Percentiles rank a stretch among this genome's conserved stretches.
Conservation (phyloP, 2,888 invertebrate species). For the Drosophila prolongata region DNA sequence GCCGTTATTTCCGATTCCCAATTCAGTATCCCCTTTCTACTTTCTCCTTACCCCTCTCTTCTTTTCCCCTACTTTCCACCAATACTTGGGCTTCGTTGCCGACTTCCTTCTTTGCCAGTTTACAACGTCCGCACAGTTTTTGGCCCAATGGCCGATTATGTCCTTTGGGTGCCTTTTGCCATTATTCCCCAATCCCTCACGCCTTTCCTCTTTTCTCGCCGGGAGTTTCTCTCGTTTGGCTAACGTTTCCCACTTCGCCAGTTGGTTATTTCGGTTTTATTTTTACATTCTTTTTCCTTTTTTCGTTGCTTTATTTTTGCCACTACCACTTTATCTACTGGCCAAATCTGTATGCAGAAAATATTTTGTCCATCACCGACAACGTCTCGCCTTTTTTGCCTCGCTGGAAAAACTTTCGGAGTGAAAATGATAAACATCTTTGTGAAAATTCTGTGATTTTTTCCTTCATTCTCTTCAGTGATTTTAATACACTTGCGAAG, state of each 20-base stretch:
- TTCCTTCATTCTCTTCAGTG: conserved; percentile 43
- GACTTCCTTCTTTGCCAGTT: conserved; percentile 48
- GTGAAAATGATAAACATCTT: conserved; percentile 81
- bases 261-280: conserved; percentile 20
- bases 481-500: conserved; percentile 11
- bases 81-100: conserved; percentile 8
- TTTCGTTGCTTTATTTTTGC: conserved; percentile 31
- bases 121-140: conserved; percentile 67
- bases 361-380: conserved; percentile 62
- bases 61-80: neutral
- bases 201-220: conserved; percentile 3
- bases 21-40: conserved; percentile 4
- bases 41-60: too few relatives aligned
- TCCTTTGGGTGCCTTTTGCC: conserved; percentile 76
- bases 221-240: conserved; percentile 31
- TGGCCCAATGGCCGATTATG: conserved; percentile 78
- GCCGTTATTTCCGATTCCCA: conserved; percentile 47
- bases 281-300: conserved; percentile 28
- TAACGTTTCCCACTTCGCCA: conserved; percentile 42
- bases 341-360: conserved; percentile 79
- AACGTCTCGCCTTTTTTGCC: conserved; percentile 12
- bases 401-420: conserved; percentile 64
- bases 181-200: conserved; percentile 25
- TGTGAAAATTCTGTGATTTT: conserved; percentile 73
- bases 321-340: conserved; percentile 68